Percentiles rank a stretch among this genome's conserved stretches.
Conservation (phyloP, 2,797 vertebrate species). For the Sebastes goodei region DNA sequence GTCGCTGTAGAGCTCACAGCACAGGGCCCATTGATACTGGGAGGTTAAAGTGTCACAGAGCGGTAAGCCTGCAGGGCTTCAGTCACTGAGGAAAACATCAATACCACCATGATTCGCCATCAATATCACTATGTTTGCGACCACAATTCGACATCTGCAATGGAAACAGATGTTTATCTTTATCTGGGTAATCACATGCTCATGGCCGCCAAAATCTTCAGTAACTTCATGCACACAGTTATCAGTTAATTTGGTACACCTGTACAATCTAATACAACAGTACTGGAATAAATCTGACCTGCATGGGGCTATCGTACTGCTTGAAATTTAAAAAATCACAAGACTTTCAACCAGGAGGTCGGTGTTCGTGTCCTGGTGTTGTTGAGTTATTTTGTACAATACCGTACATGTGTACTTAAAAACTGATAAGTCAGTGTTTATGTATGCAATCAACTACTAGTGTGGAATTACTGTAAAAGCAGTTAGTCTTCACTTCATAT, state of each 20-base stretch:
- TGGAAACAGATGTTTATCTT: background rate
- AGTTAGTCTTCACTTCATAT: background rate
- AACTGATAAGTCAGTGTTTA: background rate
- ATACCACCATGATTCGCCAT: slow-evolving; percentile 2
- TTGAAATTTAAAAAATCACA: too few species aligned
- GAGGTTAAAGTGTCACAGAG: slow-evolving; percentile 24
- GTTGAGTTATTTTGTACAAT: background rate
- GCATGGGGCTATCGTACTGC: background rate
- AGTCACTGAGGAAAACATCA: slow-evolving; percentile 12
- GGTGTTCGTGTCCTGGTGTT: too few species aligned
- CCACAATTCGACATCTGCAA: background rate
- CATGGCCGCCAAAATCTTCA: background rate
- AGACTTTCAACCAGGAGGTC: too few species aligned
- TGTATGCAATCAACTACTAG: background rate
- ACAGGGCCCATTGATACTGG: slow-evolving; percentile 9
- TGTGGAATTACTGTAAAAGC: background rate
- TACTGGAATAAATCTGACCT: background rate
- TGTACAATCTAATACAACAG: background rate
- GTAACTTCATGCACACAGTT: background rate
- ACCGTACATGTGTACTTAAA: background rate
- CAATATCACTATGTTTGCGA: background rate
- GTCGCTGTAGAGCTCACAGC: background rate
- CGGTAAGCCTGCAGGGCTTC: background rate
- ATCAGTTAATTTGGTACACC: background rate
- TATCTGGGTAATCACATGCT: background rate